phyloP scores from a whole-genome alignment of 2,113 vertebrate species.

The Falco punctatus region DNA sequence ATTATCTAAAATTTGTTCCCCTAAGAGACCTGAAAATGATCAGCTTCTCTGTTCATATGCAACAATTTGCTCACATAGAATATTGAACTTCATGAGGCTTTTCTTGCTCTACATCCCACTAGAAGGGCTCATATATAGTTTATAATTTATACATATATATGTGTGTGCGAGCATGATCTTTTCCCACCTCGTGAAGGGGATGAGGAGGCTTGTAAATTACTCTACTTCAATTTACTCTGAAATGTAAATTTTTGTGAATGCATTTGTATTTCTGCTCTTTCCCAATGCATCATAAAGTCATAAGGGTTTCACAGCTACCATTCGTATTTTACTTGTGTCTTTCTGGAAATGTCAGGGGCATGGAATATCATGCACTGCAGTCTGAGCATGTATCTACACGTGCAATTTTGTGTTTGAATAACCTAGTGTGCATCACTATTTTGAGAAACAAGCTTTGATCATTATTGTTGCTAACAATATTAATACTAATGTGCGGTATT shows the following conservation, averaged over 20 bases:
- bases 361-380: background rate
- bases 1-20: constrained; percentile 11
- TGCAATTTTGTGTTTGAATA: background rate
- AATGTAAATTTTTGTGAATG: background rate
- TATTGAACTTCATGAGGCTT: background rate
- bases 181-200: background rate
- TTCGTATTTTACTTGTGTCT: background rate
- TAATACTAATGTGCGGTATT: background rate
- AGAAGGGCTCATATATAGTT: background rate
- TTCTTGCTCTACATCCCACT: background rate
- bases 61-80: background rate
- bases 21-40: background rate
- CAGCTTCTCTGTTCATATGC: background rate
- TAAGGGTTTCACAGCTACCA: background rate
- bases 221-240: background rate
- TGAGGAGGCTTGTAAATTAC: background rate
- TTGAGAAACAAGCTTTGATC: constrained; percentile 24
- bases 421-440: background rate
- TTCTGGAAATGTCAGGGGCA: background rate
- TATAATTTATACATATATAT: background rate
- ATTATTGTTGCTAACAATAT: background rate
- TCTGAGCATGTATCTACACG: background rate
- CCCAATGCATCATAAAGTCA: background rate
- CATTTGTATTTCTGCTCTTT: background rate
- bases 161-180: background rate